Evolutionary conservation across 2,888 invertebrate species (phyloP).

Genomic region (Rugalucina vietnamica): DNA sequence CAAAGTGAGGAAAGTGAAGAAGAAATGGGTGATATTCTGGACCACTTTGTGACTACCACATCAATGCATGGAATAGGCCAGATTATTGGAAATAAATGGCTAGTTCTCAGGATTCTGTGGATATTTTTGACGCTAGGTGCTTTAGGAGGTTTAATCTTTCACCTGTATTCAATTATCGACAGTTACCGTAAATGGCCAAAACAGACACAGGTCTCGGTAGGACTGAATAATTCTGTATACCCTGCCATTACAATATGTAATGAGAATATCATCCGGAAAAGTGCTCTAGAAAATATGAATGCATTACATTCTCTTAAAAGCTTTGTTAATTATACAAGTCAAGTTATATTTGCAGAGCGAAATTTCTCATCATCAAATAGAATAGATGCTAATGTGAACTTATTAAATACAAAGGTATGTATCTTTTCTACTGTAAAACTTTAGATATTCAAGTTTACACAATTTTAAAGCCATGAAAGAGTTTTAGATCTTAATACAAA

Average conservation of each 20-base stretch:
- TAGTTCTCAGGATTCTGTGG: conserved; percentile 12
- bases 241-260: conserved; percentile 33
- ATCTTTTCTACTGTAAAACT: no score
- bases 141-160: not conserved
- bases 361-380: no score
- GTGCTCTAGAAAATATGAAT: not conserved
- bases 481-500: no score
- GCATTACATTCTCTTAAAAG: not conserved
- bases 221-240: conserved; percentile 14
- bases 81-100: not conserved
- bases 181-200: not conserved
- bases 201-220: conserved; percentile 23
- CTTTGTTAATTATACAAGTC: not conserved
- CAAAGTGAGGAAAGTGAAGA: not conserved
- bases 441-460: no score
- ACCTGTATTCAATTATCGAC: conserved; percentile 10
- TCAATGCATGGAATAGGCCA: conserved; percentile 35
- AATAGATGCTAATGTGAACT: no score
- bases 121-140: not conserved
- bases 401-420: no score
- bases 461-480: no score
- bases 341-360: no score
- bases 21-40: not conserved
- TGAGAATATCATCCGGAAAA: conserved; percentile 11
- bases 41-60: conserved; percentile 2